Base-by-base conservation (phyloP, 2,888 invertebrate species). In the Digitonthophagus gazella region DNA sequence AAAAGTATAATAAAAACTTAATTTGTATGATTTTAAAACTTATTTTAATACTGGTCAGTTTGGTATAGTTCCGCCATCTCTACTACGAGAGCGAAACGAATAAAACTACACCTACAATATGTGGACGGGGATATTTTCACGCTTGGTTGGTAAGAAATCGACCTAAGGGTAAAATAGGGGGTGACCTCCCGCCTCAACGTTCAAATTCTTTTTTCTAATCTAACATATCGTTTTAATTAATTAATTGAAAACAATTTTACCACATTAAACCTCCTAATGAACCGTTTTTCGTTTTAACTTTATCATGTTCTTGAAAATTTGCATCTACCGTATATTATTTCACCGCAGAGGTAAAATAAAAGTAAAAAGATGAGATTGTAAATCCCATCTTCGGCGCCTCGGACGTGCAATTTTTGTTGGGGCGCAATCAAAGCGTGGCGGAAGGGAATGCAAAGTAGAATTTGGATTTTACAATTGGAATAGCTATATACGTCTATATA, bases 401-500 rank as follows among this genome's bases (percentile, higher is more conserved):
- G 28, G 28, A 44, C 28, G 28, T 44, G 3, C 28, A 44, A 44
- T 44, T 44, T 44, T 44, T 44, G 28, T 44, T 44, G 19, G 61
- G 16, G 61, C 66, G 66, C 76, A 76, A 76, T 76, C 76, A 75
- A 75, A 76, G 74, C 74, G 76, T 74, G 77, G 76, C 76, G 76
- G 79, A 78, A 80, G 80, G 81, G 80, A 81, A 82, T 80, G 81
- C 80, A 81, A 81, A 81, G 81, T 79, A 82, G 81, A 81, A 82
- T 81, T 81, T 81, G 80, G 80, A 81, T 81, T 82, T 81, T 80
- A 81, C 82, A 82, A 82, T 81, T 82, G 81, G 81, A 81, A 81
- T 81, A 80, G 80, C 80, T 81, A 80, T 81, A 80, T 81, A 80
- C 80, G 78, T 80, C 80, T 80, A 76, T 80, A 79, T 79, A 80